Conservation (phyloP, 2,888 invertebrate species). For the Spodoptera picta region DNA sequence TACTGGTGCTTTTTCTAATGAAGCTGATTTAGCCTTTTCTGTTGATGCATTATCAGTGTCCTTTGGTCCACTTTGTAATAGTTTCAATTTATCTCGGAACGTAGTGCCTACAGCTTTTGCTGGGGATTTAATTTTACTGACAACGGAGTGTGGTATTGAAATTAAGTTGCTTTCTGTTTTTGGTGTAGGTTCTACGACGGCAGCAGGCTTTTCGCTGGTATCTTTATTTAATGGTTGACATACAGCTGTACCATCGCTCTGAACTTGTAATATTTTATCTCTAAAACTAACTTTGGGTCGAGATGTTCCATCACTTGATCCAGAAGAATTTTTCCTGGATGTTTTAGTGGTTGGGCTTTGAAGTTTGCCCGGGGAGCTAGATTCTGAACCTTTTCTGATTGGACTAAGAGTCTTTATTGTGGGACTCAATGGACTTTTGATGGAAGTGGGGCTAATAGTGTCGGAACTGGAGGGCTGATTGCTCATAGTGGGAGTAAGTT, state of each 20-base stretch:
- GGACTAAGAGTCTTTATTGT: conserved; percentile 85
- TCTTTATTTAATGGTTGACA: conserved; percentile 83
- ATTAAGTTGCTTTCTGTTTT: conserved; percentile 84
- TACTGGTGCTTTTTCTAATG: conserved; percentile 70
- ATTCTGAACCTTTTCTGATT: conserved; percentile 84
- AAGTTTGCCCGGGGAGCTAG: conserved; percentile 84
- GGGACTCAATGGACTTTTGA: conserved; percentile 86
- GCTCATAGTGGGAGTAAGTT: conserved; percentile 79
- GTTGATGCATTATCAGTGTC: conserved; percentile 65
- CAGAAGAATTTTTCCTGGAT: conserved; percentile 85
- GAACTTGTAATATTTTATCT: conserved; percentile 89
- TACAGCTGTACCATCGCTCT: conserved; percentile 85
- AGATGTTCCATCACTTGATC: conserved; percentile 80
- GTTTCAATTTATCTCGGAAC: conserved; percentile 85
- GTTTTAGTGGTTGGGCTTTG: conserved; percentile 84
- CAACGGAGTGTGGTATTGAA: conserved; percentile 86
- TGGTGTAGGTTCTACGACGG: conserved; percentile 82
- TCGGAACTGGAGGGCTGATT: conserved; percentile 86
- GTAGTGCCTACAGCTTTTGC: conserved; percentile 84
- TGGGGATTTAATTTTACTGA: conserved; percentile 86
- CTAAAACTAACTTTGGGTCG: conserved; percentile 90
- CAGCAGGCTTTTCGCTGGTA: conserved; percentile 79
- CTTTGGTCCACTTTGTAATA: conserved; percentile 80
- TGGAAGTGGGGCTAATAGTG: conserved; percentile 85
- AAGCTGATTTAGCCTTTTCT: conserved; percentile 72